Conservation (phyloP, 2,113 vertebrate genomes). For the Nibea albiflora region DNA sequence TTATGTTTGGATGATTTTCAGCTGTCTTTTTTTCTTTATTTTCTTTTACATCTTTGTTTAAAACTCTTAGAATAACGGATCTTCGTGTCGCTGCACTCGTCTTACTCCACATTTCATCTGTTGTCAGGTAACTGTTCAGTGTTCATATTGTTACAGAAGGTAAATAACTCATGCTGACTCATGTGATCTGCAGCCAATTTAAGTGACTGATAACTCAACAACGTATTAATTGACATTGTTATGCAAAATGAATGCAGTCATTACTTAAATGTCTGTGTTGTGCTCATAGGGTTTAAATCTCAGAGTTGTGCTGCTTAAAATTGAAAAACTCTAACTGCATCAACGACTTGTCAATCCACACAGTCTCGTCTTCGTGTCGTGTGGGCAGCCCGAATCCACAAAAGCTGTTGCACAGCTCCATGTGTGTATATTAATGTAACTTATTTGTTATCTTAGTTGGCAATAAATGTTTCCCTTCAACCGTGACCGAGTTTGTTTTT, state of each 20-base stretch:
- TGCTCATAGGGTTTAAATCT: neutral
- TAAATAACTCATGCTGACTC: constrained; percentile 10
- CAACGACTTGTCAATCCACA: neutral
- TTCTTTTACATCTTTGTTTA: neutral
- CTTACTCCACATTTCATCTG: constrained; percentile 7
- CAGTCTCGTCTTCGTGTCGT: constrained; percentile 1
- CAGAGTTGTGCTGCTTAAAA: neutral
- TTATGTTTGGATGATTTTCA: neutral
- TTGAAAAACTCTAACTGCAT: neutral
- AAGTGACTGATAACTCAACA: neutral
- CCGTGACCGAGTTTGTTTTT: neutral
- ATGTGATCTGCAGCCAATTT: neutral
- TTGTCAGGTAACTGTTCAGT: neutral
- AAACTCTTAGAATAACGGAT: neutral
- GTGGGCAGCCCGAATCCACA: neutral
- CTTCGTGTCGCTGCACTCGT: neutral
- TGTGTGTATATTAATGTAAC: constrained; percentile 31
- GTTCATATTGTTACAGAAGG: constrained; percentile 17
- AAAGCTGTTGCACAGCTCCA: constrained; percentile 12
- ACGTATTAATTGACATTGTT: neutral
- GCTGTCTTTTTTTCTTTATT: neutral
- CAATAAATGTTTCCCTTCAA: constrained; percentile 44
- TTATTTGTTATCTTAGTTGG: constrained; percentile 29
- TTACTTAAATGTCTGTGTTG: neutral
- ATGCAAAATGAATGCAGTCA: neutral